Evolutionary conservation across 2,888 invertebrate genomes (phyloP).

Genomic region (Apamea sordens): DNA sequence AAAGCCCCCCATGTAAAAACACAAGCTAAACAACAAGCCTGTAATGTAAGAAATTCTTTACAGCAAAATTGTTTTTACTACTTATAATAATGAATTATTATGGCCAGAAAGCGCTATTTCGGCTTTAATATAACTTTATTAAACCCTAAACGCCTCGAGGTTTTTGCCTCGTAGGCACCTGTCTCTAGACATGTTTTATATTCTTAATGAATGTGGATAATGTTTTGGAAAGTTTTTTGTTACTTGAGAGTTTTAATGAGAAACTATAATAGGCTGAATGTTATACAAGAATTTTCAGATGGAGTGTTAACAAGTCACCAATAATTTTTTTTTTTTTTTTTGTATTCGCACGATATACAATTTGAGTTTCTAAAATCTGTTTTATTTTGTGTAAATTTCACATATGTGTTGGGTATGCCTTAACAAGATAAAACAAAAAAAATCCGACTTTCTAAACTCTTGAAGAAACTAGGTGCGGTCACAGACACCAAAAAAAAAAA

Average conservation of each 20-base stretch:
- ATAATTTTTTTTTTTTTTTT: too few relatives aligned
- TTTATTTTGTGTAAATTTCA: neutral
- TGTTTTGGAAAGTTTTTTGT: constrained; percentile 50
- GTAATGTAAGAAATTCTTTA: constrained; percentile 46
- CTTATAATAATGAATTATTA: constrained; percentile 50
- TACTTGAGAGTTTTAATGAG: constrained; percentile 10
- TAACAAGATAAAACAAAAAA: neutral
- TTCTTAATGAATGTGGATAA: constrained; percentile 64
- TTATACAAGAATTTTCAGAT: neutral
- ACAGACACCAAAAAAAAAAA: too few relatives aligned
- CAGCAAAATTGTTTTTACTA: constrained; percentile 52
- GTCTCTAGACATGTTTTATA: constrained; percentile 47
- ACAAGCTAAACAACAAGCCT: constrained; percentile 32
- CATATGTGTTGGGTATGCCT: neutral
- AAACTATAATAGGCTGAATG: neutral
- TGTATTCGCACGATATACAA: too few relatives aligned
- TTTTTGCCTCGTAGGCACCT: constrained; percentile 41
- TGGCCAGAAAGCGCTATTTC: constrained; percentile 40
- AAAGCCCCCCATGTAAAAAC: constrained; percentile 13
- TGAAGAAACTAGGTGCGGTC: too few relatives aligned
- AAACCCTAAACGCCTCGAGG: constrained; percentile 50
- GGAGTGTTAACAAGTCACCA: neutral
- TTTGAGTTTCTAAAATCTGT: neutral
- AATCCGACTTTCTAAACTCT: too few relatives aligned
- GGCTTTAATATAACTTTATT: constrained; percentile 58